Evolutionary conservation across 2,113 vertebrate genomes (phyloP).

Genomic region (Labrus mixtus): DNA sequence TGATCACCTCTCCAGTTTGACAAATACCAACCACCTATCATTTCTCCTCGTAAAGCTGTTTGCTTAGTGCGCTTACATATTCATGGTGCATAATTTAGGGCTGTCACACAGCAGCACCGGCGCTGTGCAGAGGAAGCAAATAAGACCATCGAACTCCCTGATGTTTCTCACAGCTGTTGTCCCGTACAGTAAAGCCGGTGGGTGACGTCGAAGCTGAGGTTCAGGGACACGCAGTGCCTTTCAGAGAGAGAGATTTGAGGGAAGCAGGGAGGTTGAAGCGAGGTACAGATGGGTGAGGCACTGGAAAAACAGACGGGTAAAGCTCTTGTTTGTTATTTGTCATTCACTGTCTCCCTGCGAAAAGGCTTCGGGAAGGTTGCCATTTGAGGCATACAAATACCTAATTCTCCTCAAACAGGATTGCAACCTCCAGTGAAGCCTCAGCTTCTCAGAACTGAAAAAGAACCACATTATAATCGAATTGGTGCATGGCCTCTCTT

Average conservation of each 20-base stretch:
- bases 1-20: slow-evolving; percentile 4
- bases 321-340: slow-evolving; percentile 59
- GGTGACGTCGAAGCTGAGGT: slow-evolving; percentile 11
- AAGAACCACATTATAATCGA: slow-evolving; percentile 12
- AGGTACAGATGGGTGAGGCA: slow-evolving; percentile 37
- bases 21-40: background rate
- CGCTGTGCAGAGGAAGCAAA: slow-evolving; percentile 18
- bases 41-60: slow-evolving; percentile 10
- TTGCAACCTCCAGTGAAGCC: background rate
- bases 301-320: slow-evolving; percentile 12
- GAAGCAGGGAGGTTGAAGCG: slow-evolving; percentile 13
- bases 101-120: background rate
- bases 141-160: slow-evolving; percentile 1
- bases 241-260: slow-evolving; percentile 30
- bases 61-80: slow-evolving; percentile 14
- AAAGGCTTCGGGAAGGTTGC: slow-evolving; percentile 12
- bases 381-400: slow-evolving; percentile 6
- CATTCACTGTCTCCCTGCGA: slow-evolving; percentile 44
- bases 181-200: slow-evolving; percentile 1
- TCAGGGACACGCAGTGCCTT: slow-evolving; percentile 15
- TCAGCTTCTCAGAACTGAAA: slow-evolving; percentile 6
- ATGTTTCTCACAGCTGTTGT: slow-evolving; percentile 34
- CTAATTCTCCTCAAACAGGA: slow-evolving; percentile 16
- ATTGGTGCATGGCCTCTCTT: background rate
- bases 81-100: slow-evolving; percentile 10